A percentile compares a stretch with the other conserved stretches of the same genome.
Evolutionary conservation across 2,888 invertebrate species (phyloP).

Genomic region (Eupithecia subfuscata): DNA sequence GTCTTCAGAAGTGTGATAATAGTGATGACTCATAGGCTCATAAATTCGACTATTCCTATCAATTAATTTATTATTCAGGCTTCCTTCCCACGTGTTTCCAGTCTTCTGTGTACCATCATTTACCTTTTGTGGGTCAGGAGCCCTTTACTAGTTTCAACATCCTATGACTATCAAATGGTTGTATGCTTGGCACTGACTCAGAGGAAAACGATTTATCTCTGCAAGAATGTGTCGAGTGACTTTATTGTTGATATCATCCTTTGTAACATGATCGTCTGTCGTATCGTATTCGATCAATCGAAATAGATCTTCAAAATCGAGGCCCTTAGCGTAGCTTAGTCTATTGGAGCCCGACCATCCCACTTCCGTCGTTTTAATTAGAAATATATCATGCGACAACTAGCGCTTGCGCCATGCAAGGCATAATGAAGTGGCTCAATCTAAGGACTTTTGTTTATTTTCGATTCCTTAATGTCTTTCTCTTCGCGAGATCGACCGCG

Average conservation of each 20-base stretch:
- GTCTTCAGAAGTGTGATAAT: neutral
- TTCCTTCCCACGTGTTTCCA: conserved; percentile 13
- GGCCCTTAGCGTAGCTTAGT: conserved; percentile 7
- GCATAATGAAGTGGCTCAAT: neutral
- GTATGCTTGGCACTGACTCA: neutral
- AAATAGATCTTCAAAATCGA: neutral
- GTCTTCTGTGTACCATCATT: conserved; percentile 6
- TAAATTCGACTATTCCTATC: conserved; percentile 6
- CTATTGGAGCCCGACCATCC: conserved; percentile 30
- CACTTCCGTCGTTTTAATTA: conserved; percentile 36
- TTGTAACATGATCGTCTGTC: neutral
- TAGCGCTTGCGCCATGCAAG: conserved; percentile 6
- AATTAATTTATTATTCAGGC: conserved; percentile 13
- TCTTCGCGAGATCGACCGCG: neutral
- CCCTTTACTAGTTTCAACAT: conserved; percentile 22
- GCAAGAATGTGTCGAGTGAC: neutral
- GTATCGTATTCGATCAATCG: neutral
- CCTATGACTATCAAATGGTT: conserved; percentile 1
- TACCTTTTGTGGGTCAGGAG: conserved; percentile 26
- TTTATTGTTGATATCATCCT: neutral
- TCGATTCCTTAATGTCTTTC: neutral
- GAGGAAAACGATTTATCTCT: neutral
- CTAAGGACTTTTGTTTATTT: neutral
- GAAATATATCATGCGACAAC: conserved; percentile 27
- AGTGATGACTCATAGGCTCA: neutral